These are phyloP conservation scores for Anoplolepis gracilipes DNA, from an alignment of 1,140 invertebrate genomes.

Conservation along the genomic window DNA sequence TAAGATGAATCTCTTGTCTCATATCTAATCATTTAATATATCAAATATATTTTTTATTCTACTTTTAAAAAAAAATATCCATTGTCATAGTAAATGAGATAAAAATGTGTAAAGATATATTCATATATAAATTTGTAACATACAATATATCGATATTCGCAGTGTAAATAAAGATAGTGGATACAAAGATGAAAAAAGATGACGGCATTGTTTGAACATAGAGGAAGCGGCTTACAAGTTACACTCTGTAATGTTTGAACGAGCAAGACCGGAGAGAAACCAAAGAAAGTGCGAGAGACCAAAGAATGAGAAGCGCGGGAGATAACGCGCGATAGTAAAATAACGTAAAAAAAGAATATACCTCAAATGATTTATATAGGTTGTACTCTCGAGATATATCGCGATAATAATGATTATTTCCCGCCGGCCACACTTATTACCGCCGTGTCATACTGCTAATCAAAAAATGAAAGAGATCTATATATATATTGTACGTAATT, in stretches of 20 bases:
- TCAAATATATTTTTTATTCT: not conserved
- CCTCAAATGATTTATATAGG: slow-evolving; percentile 53
- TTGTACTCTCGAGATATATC: slow-evolving; percentile 18
- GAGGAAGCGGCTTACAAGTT: not conserved
- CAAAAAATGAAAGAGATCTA: slow-evolving; percentile 55
- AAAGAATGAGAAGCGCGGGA: slow-evolving; percentile 56
- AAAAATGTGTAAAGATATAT: not conserved
- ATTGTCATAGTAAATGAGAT: slow-evolving; percentile 4
- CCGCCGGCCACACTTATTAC: not conserved
- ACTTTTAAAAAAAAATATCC: not conserved
- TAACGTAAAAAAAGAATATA: slow-evolving; percentile 54
- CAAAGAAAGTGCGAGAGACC: slow-evolving; percentile 69
- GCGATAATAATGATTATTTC: slow-evolving; percentile 22
- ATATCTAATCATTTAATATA: slow-evolving; percentile 17
- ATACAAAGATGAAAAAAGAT: not conserved
- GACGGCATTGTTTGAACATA: not conserved
- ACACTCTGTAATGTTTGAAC: slow-evolving; percentile 18
- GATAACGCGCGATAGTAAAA: not conserved
- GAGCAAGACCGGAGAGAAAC: slow-evolving; percentile 51
- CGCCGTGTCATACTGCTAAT: slow-evolving; percentile 50
- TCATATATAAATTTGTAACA: not conserved
- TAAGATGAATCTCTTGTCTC: not conserved
- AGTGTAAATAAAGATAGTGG: slow-evolving; percentile 17
- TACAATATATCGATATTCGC: not conserved
- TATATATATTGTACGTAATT: not conserved